Base-by-base conservation (phyloP, 2,888 invertebrate species). In the Agrochola lychnidis region DNA sequence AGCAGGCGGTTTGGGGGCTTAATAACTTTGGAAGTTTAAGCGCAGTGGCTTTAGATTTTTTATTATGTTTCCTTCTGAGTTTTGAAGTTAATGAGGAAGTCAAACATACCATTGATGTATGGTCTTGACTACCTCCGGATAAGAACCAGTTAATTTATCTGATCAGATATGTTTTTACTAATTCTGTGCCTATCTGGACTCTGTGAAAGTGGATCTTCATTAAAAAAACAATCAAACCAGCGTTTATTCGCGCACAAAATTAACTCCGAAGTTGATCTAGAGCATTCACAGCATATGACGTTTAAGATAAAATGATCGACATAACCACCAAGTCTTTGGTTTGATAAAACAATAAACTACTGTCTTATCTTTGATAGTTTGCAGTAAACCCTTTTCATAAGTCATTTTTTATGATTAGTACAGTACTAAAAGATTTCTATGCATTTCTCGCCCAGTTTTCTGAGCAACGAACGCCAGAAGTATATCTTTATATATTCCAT, bases 401-500 rank as follows among this genome's bases (percentile, higher is more conserved):
- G 66, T 84, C 4, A 57, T 53, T 57, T 79, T 70, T 70, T 70
- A 84, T 70, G 80, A 79, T 51, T 42, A 51, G 51, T 45, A 59
- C 56, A 61, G 59, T 45, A 36, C 42, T 68, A 42, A 16, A 30
- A 67, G 14, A 63, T 56, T 30, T 63, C 14, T 5, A 40, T 75
- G 75, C 70, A 75, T 70, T 81, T 73, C 51, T 67, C 62, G 42
- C 42, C 36, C 10, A 64, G 56, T 51, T 57, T 67, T 63, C 56
- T 73, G 59, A 61, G 36, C 10, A 79, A 48, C 61, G 59, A 42
- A 57, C 57, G 25, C 66, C 68, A 40, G n/a, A 53, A 61, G 45
- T 68, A 70, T 72, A 82, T 73, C 30, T 86, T 72, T 81, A 68
- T 80, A 73, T 70, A 67, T 70, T 76, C 69, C 63, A 71, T 82